Base-by-base conservation (phyloP, 2,113 vertebrate genomes). In the Cervus canadensis region DNA sequence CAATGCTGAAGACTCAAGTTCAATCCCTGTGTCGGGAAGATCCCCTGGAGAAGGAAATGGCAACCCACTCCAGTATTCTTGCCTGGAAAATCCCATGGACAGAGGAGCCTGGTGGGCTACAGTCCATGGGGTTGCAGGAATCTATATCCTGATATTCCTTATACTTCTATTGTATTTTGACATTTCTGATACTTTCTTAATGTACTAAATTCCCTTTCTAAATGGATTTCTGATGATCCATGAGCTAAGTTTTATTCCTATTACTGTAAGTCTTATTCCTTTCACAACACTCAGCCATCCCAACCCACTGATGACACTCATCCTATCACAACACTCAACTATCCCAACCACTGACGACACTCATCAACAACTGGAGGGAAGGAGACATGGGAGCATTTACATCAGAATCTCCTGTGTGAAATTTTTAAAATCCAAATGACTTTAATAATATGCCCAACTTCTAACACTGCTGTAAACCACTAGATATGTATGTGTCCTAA, bases 151-250 rank as follows among this genome's bases (percentile, higher is more conserved):
- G n/a, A 91, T 84, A n/a, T 62, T 94, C 93, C 30, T 94, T 79
- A 89, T 30, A 26, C 3, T 86, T 94, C 48, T 83, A 57, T n/a
- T 91, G 11, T 33, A 96, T n/a, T 56, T 93, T 89, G 95, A 97
- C 25, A 89, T 90, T 95, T 95, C 57, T 92, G 10, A 19, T 48
- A 60, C 50, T 12, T 23, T 28, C 48, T 86, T 52, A 79, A 95
- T 40, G 19, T 85, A 89, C 85, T 57, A 85, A 50, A 87, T 26
- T 89, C 82, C 52, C 45, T 76, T 14, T 85, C 36, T 50, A 14
- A 2, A 67, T 92, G 43, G 43, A 94, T 92, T 50, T 91, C 87
- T 74, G 85, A 81, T 30, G 1, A 82, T 26, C 81, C 48, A 79
- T 14, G 59, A 76, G 25, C n/a, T 71, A 91, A 95, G 25, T 57